These are phyloP conservation scores for Halcyon smyrnensis DNA, from an alignment of 2,797 vertebrate species.

Conservation along the genomic window DNA sequence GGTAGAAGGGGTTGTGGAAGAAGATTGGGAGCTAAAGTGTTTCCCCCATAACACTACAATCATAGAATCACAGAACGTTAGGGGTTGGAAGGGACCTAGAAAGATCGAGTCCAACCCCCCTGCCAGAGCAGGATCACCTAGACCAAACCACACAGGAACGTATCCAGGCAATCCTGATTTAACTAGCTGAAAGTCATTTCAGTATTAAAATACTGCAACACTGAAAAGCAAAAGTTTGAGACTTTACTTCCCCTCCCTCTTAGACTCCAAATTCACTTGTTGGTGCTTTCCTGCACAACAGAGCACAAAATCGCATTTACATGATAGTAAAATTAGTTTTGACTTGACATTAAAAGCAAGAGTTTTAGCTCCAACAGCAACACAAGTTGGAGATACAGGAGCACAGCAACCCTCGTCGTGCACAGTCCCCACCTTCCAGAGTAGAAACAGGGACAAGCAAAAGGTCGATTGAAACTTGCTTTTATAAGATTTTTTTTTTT, in stretches of 20 bases:
- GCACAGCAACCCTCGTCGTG: neutral
- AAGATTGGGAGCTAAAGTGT: neutral
- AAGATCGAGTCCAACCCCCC: no score
- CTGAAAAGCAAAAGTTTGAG: neutral
- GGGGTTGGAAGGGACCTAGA: no score
- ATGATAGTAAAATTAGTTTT: neutral
- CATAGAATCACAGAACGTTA: no score
- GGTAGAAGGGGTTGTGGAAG: neutral
- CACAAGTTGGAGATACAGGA: neutral
- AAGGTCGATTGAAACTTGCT: neutral
- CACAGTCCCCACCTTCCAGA: neutral
- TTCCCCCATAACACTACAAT: neutral
- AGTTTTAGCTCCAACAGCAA: neutral
- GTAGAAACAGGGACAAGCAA: neutral
- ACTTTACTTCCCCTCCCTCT: neutral
- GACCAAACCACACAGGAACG: no score
- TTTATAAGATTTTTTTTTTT: neutral
- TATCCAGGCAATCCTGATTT: neutral
- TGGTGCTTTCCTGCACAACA: neutral
- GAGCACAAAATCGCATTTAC: neutral
- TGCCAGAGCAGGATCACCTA: no score
- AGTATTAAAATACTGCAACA: neutral
- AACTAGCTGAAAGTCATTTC: neutral
- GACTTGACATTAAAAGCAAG: neutral
- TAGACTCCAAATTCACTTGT: neutral